Evolutionary conservation across 2,888 invertebrate genomes (phyloP).

Genomic region (Selenia dentaria): DNA sequence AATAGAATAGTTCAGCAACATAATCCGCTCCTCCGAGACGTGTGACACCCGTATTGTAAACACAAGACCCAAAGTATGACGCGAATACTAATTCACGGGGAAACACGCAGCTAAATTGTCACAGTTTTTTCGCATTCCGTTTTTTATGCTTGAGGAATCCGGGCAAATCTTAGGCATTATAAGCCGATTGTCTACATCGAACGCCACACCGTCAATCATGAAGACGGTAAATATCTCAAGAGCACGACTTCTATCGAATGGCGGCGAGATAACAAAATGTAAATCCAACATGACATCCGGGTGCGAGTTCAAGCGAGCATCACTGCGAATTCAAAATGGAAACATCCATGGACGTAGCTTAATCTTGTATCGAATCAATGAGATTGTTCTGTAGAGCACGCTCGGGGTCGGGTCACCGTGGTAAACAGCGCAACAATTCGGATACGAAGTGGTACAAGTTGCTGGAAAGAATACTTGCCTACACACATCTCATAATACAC

Average conservation of each 20-base stretch:
- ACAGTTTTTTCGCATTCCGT: constrained; percentile 52
- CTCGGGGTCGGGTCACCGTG: constrained; percentile 67
- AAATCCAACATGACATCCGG: constrained; percentile 78
- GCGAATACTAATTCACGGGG: constrained; percentile 69
- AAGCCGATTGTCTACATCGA: constrained; percentile 20
- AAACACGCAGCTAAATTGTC: constrained; percentile 61
- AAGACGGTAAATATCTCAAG: constrained; percentile 46
- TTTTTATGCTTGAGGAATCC: constrained; percentile 38
- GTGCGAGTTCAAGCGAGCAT: constrained; percentile 74
- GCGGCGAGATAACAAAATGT: constrained; percentile 65
- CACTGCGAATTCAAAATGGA: constrained; percentile 70
- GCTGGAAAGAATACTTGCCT: constrained; percentile 50
- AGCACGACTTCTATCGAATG: constrained; percentile 63
- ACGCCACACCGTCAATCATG: constrained; percentile 57
- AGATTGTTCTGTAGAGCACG: constrained; percentile 65
- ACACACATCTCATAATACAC: constrained; percentile 41
- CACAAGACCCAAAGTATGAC: constrained; percentile 32
- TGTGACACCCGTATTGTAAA: constrained; percentile 61
- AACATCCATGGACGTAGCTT: constrained; percentile 70
- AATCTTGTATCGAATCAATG: constrained; percentile 74
- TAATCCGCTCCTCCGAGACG: constrained; percentile 49
- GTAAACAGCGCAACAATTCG: constrained; percentile 70
- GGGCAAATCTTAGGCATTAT: constrained; percentile 9
- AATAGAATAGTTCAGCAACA: constrained; percentile 53
- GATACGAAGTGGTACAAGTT: constrained; percentile 43